Evolutionary conservation across 2,888 invertebrate species (phyloP).

Genomic region (Parnassius smintheus): DNA sequence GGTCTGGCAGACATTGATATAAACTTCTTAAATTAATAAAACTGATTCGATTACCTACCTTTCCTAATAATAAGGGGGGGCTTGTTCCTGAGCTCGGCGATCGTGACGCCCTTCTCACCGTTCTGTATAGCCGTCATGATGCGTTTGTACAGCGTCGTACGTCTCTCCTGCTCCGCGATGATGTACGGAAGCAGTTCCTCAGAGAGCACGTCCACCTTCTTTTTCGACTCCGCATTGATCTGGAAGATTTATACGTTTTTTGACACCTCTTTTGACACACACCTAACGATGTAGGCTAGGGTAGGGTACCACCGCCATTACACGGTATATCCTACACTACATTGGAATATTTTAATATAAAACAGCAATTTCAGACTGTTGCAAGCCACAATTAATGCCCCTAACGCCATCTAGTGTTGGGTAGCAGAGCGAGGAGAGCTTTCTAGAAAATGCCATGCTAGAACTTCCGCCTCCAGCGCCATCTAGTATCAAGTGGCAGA

Average conservation of each 20-base stretch:
- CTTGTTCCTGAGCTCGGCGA: constrained; percentile 68
- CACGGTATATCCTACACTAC: no score
- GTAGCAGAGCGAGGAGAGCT: no score
- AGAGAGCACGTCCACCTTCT: constrained; percentile 71
- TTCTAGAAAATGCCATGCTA: no score
- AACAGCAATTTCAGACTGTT: no score
- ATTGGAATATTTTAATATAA: no score
- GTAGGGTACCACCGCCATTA: no score
- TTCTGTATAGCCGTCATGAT: constrained; percentile 74
- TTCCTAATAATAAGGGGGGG: constrained; percentile 65
- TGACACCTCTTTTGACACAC: no score
- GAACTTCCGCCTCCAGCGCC: no score
- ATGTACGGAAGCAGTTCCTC: constrained; percentile 72
- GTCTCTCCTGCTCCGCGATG: constrained; percentile 69
- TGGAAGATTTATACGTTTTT: constrained; percentile 25
- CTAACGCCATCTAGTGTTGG: no score
- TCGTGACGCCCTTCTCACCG: constrained; percentile 71
- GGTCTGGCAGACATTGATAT: constrained; percentile 7
- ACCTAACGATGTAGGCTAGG: no score
- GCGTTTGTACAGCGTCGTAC: constrained; percentile 63
- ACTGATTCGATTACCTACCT: constrained; percentile 41
- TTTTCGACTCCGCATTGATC: constrained; percentile 75
- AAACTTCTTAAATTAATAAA: neutral
- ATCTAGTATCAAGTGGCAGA: no score
- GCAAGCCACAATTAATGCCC: no score